Evolutionary conservation across 2,888 invertebrate species (phyloP).

Genomic region (Rhopalosiphum nymphaeae): DNA sequence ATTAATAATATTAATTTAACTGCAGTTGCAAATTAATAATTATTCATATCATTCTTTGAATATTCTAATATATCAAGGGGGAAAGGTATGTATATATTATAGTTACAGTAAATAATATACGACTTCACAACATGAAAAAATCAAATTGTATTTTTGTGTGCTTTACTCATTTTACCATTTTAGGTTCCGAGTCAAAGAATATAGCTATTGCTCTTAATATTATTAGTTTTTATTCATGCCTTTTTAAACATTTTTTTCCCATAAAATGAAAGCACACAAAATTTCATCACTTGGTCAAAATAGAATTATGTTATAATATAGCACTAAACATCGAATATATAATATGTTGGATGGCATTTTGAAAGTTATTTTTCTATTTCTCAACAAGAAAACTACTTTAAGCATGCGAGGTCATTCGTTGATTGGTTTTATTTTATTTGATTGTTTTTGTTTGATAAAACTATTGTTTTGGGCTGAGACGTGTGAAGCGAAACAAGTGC

Average conservation of each 20-base stretch:
- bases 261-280: background rate
- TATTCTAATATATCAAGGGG: background rate
- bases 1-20: background rate
- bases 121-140: background rate
- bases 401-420: background rate
- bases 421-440: background rate
- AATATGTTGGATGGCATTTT: no score
- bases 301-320: slow-evolving; percentile 1
- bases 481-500: background rate
- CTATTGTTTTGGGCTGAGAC: background rate
- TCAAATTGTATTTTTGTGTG: background rate
- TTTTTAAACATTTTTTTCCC: background rate
- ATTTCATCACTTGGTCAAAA: background rate
- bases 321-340: background rate
- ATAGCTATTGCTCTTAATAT: background rate
- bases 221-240: background rate
- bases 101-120: background rate
- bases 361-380: background rate
- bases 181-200: background rate
- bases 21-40: background rate
- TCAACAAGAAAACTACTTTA: background rate
- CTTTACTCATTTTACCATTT: background rate
- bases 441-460: background rate
- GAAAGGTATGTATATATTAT: background rate
- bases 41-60: background rate